Evolutionary conservation across 53 echinoderm and acorn worm genomes (phyloP).

Genomic region (Pentamera pediparva): DNA sequence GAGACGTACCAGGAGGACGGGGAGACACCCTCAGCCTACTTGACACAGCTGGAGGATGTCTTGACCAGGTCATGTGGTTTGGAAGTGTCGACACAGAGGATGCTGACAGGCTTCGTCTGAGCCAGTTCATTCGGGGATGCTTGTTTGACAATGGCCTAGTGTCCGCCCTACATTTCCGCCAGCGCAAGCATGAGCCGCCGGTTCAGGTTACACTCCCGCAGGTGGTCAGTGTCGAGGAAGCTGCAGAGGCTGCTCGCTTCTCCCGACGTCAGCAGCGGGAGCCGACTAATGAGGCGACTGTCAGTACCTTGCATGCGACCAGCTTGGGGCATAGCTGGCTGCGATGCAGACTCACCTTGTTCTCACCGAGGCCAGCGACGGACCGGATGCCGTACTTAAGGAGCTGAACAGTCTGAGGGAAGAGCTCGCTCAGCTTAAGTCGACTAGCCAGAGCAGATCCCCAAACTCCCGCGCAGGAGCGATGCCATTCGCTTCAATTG

Average conservation of each 20-base stretch:
- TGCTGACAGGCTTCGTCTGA: slow-evolving; percentile 33
- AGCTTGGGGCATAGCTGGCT: not conserved
- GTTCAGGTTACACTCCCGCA: not conserved
- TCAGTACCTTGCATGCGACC: not conserved
- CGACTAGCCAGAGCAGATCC: not conserved
- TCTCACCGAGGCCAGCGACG: not conserved
- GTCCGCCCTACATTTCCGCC: not conserved
- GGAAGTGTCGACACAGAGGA: slow-evolving; percentile 26
- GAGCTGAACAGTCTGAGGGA: not conserved
- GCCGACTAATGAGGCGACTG: not conserved
- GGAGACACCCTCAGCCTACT: slow-evolving; percentile 31
- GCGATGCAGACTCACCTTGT: not conserved
- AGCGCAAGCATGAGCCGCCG: not conserved
- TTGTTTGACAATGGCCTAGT: slow-evolving; percentile 23
- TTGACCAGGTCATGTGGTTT: slow-evolving; percentile 26
- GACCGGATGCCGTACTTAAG: not conserved
- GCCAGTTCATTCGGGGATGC: slow-evolving; percentile 43
- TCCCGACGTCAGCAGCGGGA: not conserved
- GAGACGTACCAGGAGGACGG: slow-evolving; percentile 35
- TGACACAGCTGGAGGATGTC: slow-evolving; percentile 18
- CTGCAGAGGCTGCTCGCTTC: not conserved
- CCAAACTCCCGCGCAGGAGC: not conserved
- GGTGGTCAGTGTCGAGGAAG: not conserved
- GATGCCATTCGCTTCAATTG: slow-evolving; percentile 40
- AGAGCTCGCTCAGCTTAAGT: not conserved